phyloP scores from a whole-genome alignment of 2,797 vertebrate species.

The Potorous gilbertii region DNA sequence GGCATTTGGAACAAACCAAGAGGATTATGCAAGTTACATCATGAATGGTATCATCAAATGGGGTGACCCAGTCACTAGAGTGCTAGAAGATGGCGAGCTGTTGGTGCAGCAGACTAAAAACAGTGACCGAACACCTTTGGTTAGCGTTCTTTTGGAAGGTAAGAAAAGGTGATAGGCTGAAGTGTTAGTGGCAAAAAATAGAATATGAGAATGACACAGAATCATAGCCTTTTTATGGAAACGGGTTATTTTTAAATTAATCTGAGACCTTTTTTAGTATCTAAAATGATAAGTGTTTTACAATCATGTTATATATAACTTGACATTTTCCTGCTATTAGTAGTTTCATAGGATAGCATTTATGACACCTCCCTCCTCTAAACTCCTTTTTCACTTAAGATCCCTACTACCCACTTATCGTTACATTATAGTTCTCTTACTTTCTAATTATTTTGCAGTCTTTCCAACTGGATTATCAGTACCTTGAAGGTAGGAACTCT shows the following conservation, averaged over 20 bases:
- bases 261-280: slow-evolving; percentile 45
- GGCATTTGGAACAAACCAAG: slow-evolving; percentile 97
- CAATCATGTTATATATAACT: slow-evolving; percentile 19
- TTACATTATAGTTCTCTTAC: background rate
- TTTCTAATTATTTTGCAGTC: background rate
- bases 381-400: background rate
- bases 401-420: background rate
- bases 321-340: background rate
- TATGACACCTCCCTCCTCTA: background rate
- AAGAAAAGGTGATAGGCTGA: slow-evolving; percentile 30
- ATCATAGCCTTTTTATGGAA: slow-evolving; percentile 1
- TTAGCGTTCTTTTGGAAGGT: slow-evolving; percentile 96
- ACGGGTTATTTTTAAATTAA: slow-evolving; percentile 16
- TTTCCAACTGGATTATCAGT: background rate
- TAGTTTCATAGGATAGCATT: background rate
- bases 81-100: slow-evolving; percentile 94
- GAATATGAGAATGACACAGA: background rate
- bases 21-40: slow-evolving; percentile 97
- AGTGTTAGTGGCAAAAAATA: background rate
- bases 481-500: background rate
- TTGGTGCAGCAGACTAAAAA: slow-evolving; percentile 97
- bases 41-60: slow-evolving; percentile 98
- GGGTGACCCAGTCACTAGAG: slow-evolving; percentile 93
- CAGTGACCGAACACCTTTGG: slow-evolving; percentile 95
- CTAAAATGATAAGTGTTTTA: slow-evolving; percentile 20